Evolutionary conservation across 2,113 vertebrate genomes (phyloP), one percentile per base, ranked within the genome.

Genomic region (Jaculus jaculus): DNA sequence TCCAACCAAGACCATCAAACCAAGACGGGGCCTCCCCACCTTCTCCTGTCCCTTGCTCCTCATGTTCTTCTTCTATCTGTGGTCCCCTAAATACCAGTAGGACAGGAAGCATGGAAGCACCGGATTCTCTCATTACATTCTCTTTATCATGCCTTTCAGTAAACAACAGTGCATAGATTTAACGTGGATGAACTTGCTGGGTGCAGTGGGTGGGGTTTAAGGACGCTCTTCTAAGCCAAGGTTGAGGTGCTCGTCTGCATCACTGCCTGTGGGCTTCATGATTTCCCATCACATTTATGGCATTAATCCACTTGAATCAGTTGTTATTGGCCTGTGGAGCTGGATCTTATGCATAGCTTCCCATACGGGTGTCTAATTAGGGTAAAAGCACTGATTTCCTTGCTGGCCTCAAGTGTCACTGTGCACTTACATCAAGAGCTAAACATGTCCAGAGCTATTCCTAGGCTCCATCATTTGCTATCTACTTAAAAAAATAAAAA

Each of bases 371-470:
- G 32, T 8, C n/a, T 32, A 60, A 47, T 16, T 84, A 12, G 39
- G 47, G 37, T 58, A 24, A 9, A 26, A 54, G 51, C 42, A 7
- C 28, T 6, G 16, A 9, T 32, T 34, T 60, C 17, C 7, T 75
- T 13, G 18, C 11, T 60, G 12, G 42, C 23, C 51, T 60, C 3
- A 12, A 21, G 20, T 24, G 54, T 37, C 81, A 13, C 5, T 1
- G 5, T 18, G 12, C 75, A 37, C 34, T 92, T 37, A 0, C 18
- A 5, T 26, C 20, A 37, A 66, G 39, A 42, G 18, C 21, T 2
- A 1, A 0, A 4, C 1, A 15, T 30, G 32, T 3, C 32, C 0
- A 4, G 34, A 21, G 30, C 10, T 37, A 17, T 34, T 42, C 77
- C 39, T 28, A 54, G 20, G 34, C 0, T 7, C 7, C 7, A 7